Evolutionary conservation across 53 echinoderm and acorn worm species (phyloP).

Genomic region (Arbacia lixula): DNA sequence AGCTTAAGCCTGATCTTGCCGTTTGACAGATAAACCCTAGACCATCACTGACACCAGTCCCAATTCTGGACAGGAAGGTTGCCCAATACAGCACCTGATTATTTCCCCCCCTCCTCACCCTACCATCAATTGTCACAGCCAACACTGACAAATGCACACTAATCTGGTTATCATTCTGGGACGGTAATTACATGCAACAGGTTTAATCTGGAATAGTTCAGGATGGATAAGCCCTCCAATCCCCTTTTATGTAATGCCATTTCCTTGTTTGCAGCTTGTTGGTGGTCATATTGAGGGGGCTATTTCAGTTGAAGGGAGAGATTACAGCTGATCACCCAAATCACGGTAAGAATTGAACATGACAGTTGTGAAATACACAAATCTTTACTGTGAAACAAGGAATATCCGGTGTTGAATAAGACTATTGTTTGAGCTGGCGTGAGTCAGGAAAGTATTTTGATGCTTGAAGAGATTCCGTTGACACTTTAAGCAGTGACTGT

Average conservation of each 20-base stretch:
- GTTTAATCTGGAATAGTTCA: constrained; percentile 26
- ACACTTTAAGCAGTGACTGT: constrained; percentile 51
- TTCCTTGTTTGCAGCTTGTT: too few species aligned
- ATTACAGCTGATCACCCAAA: background rate
- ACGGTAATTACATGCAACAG: constrained; percentile 41
- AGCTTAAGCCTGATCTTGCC: too few species aligned
- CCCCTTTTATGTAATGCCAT: constrained; percentile 9
- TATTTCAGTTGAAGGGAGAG: constrained; percentile 24
- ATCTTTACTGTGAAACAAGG: constrained; percentile 41
- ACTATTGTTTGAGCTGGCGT: constrained; percentile 38
- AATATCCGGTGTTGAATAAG: constrained; percentile 45
- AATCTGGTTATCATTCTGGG: too few species aligned
- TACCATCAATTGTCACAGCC: too few species aligned
- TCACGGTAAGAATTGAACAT: constrained; percentile 22
- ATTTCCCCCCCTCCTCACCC: too few species aligned
- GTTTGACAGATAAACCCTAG: too few species aligned
- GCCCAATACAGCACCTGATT: too few species aligned
- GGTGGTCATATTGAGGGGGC: too few species aligned
- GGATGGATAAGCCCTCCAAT: too few species aligned
- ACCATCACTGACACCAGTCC: too few species aligned
- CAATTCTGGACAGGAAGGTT: constrained; percentile 4
- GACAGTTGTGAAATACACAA: constrained; percentile 45
- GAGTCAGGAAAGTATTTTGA: constrained; percentile 50
- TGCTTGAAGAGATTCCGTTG: constrained; percentile 19
- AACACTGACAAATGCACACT: too few species aligned